Base-by-base conservation (phyloP, 1,140 invertebrate species). In the Scaptomyza pallida region DNA sequence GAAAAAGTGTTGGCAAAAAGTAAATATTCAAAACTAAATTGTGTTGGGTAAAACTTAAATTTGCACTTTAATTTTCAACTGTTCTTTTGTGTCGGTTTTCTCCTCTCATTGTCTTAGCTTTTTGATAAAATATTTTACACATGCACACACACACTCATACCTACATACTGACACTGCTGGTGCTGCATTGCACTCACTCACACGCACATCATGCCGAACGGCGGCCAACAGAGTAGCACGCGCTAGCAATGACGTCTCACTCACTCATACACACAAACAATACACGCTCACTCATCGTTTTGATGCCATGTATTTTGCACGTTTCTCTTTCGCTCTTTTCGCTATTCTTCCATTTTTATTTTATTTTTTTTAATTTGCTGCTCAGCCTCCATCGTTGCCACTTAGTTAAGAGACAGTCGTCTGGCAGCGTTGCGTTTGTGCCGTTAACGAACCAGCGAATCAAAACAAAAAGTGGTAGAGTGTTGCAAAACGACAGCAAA, bases 71-170 rank as follows among this genome's bases (percentile, higher is more conserved):
- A 86, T 86, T 74, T 64, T 75, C 45, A 63, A 60, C 61, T 41
- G 64, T 71, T 83, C 61, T 61, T 75, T 74, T 64, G 52, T 64
- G 48, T 72, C 41, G 52, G 47, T 68, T 62, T 72, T 50, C 57
- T 60, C 48, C 57, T 78, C 63, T 75, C 73, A 85, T 85, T 85
- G 81, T 86, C 81, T 86, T 80, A 75, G 81, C 82, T 69, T 81
- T 86, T 86, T 88, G 83, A 88, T 89, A 88, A 88, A 86, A 88
- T 76, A 81, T 78, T 68, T 75, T 61, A 71, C 64, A 67, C 48
- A 63, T 64, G 37, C 63, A 72, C 44, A 82, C 44, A 82, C 50
- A 67, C 41, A 70, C 45, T 47, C 52, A 68, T 35, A 51, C 45
- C 26, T 17, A 45, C 45, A 33, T 45, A 59, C 61, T 21, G 21